Evolutionary conservation across 1,140 invertebrate genomes (phyloP), one percentile per base, ranked within the genome.

Genomic region (Drosophila orosa): DNA sequence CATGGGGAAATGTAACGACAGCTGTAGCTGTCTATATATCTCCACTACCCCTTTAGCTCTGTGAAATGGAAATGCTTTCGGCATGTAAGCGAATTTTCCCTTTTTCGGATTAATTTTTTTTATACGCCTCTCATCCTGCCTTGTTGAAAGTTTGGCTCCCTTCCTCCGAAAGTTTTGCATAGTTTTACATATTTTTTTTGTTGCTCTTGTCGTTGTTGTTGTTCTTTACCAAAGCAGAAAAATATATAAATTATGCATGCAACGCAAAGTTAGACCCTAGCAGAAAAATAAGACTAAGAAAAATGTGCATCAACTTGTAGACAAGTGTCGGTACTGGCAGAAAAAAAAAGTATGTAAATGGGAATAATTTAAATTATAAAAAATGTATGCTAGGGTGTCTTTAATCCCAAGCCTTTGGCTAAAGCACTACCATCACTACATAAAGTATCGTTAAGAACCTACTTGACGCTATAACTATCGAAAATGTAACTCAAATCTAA

Each of bases 221-320:
- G 42, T 47, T 62, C 45, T 45, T 68, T 69, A 72, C 61, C 60
- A 77, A 86, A 54, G 37, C 82, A 78, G 59, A 75, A 69, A 86
- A 86, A 82, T 86, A 78, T 68, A 89, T 89, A 80, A 89, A 89
- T 89, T 90, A 89, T 89, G 84, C 84, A 89, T 89, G 84, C 85
- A 78, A 78, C 80, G 71, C 66, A 76, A 83, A 80, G 84, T 80
- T 80, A 56, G 68, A 45, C 39, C 69, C 45, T 19, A 39, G 47
- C 22, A 33, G 58, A 58, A 60, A 75, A 75, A 67, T 61, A 25
- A 40, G 45, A 52, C 50, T 29, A 75, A 72, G 69, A 54, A 78
- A 72, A 81, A 47, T 31, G 63, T 73, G 61, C 72, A 67, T 45
- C 75, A 75, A 78, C 68, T 78, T 66, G 47, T 40, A 50, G 76